Evolutionary conservation across 1,140 invertebrate genomes (phyloP), one percentile per base, ranked within the genome.

Genomic region (Platorchestia sp.): DNA sequence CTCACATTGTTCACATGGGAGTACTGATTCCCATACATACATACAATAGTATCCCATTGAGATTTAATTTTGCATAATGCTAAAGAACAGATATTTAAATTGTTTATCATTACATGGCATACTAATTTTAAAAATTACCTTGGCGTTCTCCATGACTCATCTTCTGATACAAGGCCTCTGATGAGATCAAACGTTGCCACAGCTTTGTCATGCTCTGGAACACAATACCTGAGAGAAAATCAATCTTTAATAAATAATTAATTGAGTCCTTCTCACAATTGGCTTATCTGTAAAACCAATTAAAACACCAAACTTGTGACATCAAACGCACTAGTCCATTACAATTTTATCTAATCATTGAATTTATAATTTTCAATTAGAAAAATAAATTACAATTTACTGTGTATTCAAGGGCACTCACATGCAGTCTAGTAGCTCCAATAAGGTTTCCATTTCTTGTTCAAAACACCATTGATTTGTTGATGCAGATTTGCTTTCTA

Each of bases 171-270:
- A 40, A 93, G 36, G 44, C 45, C 40, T 93, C 91, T 45, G 91
- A 93, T 47, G 6, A 93, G 91, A 44, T 93, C 91, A 93, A 93
- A 93, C 36, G 91, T 93, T 22, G 91, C 91, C 45, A 93, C 10
- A 19, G 91, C 91, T 93, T 93, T 93, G 91, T 93, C 91, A 45
- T 93, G 91, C 40, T 93, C 91, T 45, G 91, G 45, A 40, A 93
- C 91, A 93, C 40, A 93, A 47, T 93, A 93, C 43, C 91, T 93
- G 91, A 0, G n/a, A 44, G 45, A 93, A 93, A 45, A 14, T 93
- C 45, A 93, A 93, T 41, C 44, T 41, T 16, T 19, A 27, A 47
- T 10, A 93, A 0, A 89, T 14, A n/a, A 14, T 89, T 7, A 10
- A 41, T 42, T 43, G 3, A 89, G n/a, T 44, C 3, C 41, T 89